Conservation (phyloP, 2,797 vertebrate genomes). For the Orestias chungarensis region DNA sequence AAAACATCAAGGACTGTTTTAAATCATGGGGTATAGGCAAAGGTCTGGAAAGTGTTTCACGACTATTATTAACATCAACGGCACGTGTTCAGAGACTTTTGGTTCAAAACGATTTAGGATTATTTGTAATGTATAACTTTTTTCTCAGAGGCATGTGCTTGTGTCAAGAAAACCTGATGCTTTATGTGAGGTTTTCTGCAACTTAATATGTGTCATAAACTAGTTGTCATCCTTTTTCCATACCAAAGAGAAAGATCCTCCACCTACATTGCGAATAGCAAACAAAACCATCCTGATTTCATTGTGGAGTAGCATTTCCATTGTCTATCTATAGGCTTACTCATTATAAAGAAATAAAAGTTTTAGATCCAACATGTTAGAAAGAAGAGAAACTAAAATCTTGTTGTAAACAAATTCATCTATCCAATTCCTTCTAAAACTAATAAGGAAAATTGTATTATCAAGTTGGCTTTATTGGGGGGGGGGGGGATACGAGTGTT, state of each 20-base stretch:
- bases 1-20: not conserved
- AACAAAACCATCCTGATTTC: not conserved
- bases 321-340: not conserved
- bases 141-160: not conserved
- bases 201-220: not conserved
- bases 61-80: not conserved
- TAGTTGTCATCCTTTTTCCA: not conserved
- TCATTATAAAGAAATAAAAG: slow-evolving; percentile 15
- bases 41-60: not conserved
- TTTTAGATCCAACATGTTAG: not conserved
- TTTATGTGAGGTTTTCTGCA: not conserved
- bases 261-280: not conserved
- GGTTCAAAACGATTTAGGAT: not conserved
- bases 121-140: slow-evolving; percentile 12
- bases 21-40: not conserved
- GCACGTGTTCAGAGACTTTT: not conserved
- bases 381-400: not conserved
- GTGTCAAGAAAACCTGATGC: too few relatives aligned
- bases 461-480: not conserved
- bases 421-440: not conserved
- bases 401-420: not conserved
- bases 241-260: not conserved
- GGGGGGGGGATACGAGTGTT: not conserved
- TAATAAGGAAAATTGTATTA: not conserved
- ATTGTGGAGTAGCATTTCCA: slow-evolving; percentile 1